Evolutionary conservation across 2,797 vertebrate genomes (phyloP).

Genomic region (Rhabdophis nuchalis): DNA sequence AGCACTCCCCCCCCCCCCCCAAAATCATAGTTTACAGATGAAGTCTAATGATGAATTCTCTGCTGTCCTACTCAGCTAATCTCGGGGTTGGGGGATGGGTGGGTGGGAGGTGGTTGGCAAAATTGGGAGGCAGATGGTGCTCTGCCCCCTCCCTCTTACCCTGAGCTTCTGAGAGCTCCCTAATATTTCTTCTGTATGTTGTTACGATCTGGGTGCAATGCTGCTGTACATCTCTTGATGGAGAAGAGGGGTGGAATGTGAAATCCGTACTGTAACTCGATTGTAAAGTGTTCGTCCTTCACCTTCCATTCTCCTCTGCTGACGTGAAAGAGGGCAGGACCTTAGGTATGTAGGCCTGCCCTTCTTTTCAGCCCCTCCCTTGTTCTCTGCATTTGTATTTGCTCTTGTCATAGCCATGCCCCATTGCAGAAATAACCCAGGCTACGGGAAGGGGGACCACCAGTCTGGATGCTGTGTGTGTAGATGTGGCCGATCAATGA

Average conservation of each 20-base stretch:
- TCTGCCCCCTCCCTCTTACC: neutral
- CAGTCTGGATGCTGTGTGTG: neutral
- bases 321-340: neutral
- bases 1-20: too few species aligned
- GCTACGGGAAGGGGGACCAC: neutral
- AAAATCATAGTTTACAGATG: neutral
- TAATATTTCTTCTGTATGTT: neutral
- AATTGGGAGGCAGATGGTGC: neutral
- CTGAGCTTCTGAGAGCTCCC: neutral
- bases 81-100: neutral
- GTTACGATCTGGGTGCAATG: neutral
- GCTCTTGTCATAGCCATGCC: neutral
- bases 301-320: neutral
- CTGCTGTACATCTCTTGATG: neutral
- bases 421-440: neutral
- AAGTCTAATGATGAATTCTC: neutral
- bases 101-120: neutral
- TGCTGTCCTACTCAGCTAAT: neutral
- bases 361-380: neutral
- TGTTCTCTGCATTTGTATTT: neutral
- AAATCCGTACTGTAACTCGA: neutral
- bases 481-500: neutral
- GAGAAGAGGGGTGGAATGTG: neutral
- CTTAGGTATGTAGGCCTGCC: neutral
- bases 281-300: neutral